phyloP scores from a whole-genome alignment of 2,113 vertebrate species.

The Leptosomus discolor region DNA sequence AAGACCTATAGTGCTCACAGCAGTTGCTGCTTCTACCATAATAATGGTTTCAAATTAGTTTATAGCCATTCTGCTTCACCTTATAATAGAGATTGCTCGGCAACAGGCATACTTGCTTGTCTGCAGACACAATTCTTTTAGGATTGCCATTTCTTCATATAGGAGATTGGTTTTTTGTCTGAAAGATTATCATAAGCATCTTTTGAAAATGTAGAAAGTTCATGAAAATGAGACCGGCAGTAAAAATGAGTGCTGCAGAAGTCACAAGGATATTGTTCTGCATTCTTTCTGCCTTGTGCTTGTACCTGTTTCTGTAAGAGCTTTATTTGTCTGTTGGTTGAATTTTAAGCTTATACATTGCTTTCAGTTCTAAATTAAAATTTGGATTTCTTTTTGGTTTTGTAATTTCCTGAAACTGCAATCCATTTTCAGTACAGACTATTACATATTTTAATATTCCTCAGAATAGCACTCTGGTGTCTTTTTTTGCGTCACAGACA shows the following conservation, averaged over 20 bases:
- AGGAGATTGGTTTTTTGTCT: not conserved
- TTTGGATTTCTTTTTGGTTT: not conserved
- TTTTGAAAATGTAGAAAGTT: not conserved
- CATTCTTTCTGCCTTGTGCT: not conserved
- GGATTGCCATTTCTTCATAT: not conserved
- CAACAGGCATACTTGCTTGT: not conserved
- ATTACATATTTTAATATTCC: not conserved
- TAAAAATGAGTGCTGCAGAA: not conserved
- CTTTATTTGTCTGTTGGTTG: not conserved
- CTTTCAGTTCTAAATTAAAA: slow-evolving; percentile 5
- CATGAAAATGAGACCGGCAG: not conserved
- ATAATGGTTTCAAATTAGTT: not conserved
- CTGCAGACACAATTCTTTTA: not conserved
- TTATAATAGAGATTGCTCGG: not conserved
- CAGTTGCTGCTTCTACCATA: not conserved
- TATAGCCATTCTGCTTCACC: not conserved
- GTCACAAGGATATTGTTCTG: not conserved
- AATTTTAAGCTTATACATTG: not conserved
- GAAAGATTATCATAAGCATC: not conserved
- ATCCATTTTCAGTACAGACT: not conserved
- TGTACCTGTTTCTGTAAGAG: not conserved
- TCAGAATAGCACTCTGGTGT: not conserved
- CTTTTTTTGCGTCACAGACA: slow-evolving; percentile 8
- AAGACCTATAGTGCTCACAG: not conserved
- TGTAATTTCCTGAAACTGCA: slow-evolving; percentile 4